Conservation (phyloP, 2,797 vertebrate species). For the Meriones psammophilus region DNA sequence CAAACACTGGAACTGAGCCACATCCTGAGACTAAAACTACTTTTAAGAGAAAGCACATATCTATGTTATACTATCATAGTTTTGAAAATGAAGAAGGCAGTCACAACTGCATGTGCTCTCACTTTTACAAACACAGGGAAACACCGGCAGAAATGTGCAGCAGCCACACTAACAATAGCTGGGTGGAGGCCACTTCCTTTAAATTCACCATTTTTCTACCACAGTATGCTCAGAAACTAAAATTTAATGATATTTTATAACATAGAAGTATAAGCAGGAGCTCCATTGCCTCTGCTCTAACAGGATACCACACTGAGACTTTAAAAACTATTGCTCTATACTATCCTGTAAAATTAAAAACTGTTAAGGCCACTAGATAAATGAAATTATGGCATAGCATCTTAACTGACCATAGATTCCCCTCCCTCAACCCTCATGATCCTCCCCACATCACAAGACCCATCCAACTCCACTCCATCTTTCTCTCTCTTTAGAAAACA, state of each 20-base stretch:
- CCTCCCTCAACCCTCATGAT: neutral
- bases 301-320: neutral
- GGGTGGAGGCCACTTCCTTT: neutral
- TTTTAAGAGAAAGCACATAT: neutral
- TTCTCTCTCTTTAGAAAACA: neutral
- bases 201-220: neutral
- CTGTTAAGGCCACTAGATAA: neutral
- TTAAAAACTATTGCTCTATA: neutral
- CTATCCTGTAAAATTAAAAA: neutral
- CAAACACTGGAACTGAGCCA: neutral
- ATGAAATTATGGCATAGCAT: neutral
- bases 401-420: neutral
- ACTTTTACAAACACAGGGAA: neutral
- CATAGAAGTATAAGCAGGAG: neutral
- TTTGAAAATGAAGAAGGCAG: conserved; percentile 1
- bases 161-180: neutral
- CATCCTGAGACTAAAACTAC: neutral
- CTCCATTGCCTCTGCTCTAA: neutral
- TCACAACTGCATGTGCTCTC: neutral
- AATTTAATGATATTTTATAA: neutral
- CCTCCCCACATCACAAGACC: neutral
- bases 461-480: too few species aligned
- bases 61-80: neutral
- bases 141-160: neutral
- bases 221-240: neutral